Evolutionary conservation across 2,888 invertebrate genomes (phyloP), one percentile per base, ranked within the genome.

Genomic region (Sinhomidia bicolor): DNA sequence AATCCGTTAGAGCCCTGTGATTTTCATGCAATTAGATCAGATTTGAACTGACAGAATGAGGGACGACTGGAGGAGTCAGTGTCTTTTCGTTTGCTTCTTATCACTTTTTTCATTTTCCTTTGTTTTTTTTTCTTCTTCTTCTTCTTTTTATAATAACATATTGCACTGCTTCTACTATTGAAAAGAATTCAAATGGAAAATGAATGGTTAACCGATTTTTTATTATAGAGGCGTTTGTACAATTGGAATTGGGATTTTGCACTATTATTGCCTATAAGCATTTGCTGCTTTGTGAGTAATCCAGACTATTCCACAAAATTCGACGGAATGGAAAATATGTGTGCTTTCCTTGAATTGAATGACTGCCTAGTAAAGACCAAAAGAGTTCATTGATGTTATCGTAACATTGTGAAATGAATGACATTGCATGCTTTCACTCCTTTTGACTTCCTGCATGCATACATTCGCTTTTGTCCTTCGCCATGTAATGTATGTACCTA

Each of bases 1-100:
- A 1, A 9, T 51, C 14, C 20, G 47, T 12, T 47, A 44, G 51
- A 23, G 36, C 60, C 47, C 60, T 32, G 36, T 85, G 76, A 78
- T 85, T 85, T 81, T 85, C 84, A 79, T 57, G 79, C 79, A 85
- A 85, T 85, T 85, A 85, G 84, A 85, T 85, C 62, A 20, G 76
- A 71, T 85, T 85, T 85, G 62, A 47, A 76, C 41, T 85, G 84
- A 78, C 84, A 85, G 74, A 57, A 85, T 85, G 84, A 76, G 76
- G 84, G 84, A 85, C 84, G 79, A 79, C 79, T 32, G 23, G 23
- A 47, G 20, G 47, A 74, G 74, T 14, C 44, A 78, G 9, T 36
- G 65, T 65, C 81, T 60, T 65, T 68, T 62, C 68, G 14, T 81
- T 44, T n/a, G 17, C 20, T 32, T 68, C 60, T 65, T 44, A n/a